These are phyloP conservation scores for Dascillus cervinus DNA, from an alignment of 2,888 invertebrate species.

Conservation along the genomic window DNA sequence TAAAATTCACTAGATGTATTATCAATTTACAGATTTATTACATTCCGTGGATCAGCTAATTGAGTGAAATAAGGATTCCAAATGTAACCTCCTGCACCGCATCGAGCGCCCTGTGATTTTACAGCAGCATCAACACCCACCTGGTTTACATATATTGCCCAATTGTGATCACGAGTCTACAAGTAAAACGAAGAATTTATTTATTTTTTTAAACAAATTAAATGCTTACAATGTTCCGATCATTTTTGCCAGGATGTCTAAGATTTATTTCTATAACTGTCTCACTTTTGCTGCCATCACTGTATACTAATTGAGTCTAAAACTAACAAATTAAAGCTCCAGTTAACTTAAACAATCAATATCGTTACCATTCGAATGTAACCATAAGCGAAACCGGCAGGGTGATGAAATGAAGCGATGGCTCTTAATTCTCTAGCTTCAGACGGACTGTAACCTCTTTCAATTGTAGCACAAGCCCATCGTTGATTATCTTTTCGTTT, in stretches of 20 bases:
- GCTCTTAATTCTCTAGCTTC: slow-evolving; percentile 80
- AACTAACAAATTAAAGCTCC: no score
- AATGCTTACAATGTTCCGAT: slow-evolving; percentile 64
- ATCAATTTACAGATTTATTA: no score
- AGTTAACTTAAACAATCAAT: no score
- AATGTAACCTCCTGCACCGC: slow-evolving; percentile 84
- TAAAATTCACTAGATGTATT: slow-evolving; percentile 4
- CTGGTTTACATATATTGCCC: slow-evolving; percentile 87
- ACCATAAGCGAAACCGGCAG: slow-evolving; percentile 75
- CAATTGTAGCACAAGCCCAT: slow-evolving; percentile 80
- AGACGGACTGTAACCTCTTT: slow-evolving; percentile 79
- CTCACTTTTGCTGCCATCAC: slow-evolving; percentile 79
- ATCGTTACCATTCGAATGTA: slow-evolving; percentile 68
- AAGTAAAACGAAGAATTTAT: slow-evolving; percentile 28
- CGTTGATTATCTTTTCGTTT: slow-evolving; percentile 56
- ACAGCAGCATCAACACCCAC: slow-evolving; percentile 88
- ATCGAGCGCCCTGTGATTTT: slow-evolving; percentile 67
- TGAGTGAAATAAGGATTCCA: slow-evolving; percentile 92
- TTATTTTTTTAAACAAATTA: slow-evolving; percentile 2
- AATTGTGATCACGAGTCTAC: slow-evolving; percentile 75
- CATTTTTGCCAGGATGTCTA: slow-evolving; percentile 77
- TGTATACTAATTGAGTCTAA: slow-evolving; percentile 78
- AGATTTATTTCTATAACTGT: slow-evolving; percentile 85
- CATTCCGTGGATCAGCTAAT: slow-evolving; percentile 81
- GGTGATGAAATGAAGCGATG: slow-evolving; percentile 88